Evolutionary conservation across 2,797 vertebrate species (phyloP), one percentile per base, ranked within the genome.

Genomic region (Erpetoichthys calabaricus): DNA sequence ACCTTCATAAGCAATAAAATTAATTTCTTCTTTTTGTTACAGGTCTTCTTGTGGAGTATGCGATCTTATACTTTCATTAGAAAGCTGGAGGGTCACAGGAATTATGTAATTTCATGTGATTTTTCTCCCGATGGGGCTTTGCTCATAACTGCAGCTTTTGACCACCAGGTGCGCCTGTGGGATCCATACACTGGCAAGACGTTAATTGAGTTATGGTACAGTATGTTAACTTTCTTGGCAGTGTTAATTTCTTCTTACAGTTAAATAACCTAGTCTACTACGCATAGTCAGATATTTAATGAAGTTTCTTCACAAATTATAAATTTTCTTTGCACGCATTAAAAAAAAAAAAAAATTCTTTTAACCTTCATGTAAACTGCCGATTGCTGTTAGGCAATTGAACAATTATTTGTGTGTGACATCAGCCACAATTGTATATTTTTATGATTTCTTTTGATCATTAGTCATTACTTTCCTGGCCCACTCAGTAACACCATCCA

Each of bases 21-120:
- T 25, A 25, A 25, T 25, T 25, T 47, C 3, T 49, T 7, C 8
- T 49, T 8, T 60, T 8, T 59, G 58, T 72, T 86, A 7, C 84
- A 97, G 90, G 93, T 91, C 1, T 87, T 92, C 65, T 78, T 99
- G 25, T 98, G 96, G 96, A 97, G 91, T 63, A 88, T 96, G 68
- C 76, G 85, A 2, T 95, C 93, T 0, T 98, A 92, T 63, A 89
- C 87, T 0, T 86, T 97, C 47, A 94, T 97, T 69, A 81, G 85
- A 70, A 88, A 87, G 75, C 83, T 99, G 42, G 87, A 92, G 45
- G 91, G 86, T 5, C 81, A 81, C 60, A 82, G 87, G 49, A 89
- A 85, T 77, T 90, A 90, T 0, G 83, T 94, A 44, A 89, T 93
- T 3, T 92, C 93, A 0, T 99, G 96, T 1, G 90, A 90, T 74